Percentiles rank a stretch among this genome's conserved stretches.
Evolutionary conservation across 1,140 invertebrate genomes (phyloP).

Genomic region (Polypedilum vanderplanki): DNA sequence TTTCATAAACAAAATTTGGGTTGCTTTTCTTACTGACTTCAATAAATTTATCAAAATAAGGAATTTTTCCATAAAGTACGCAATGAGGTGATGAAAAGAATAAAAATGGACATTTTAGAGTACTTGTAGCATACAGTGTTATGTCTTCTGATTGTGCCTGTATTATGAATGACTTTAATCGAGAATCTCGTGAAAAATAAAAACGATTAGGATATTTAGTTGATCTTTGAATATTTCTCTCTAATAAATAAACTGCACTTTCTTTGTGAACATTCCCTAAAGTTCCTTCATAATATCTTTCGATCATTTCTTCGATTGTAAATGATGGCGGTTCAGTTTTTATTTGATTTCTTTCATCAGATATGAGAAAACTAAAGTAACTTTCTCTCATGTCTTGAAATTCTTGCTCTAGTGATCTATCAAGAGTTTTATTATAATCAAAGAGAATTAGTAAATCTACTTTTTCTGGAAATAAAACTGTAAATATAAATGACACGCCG

Average conservation of each 20-base stretch:
- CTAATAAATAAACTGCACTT: conserved; percentile 49
- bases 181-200: conserved; percentile 49
- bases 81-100: conserved; percentile 49
- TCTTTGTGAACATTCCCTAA: conserved; percentile 48
- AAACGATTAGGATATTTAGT: conserved; percentile 46
- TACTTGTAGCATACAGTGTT: conserved; percentile 41
- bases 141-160: conserved; percentile 44
- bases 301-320: conserved; percentile 47
- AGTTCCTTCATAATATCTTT: conserved; percentile 45
- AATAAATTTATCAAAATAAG: conserved; percentile 46
- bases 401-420: conserved; percentile 32
- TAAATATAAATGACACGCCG: conserved; percentile 47
- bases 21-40: conserved; percentile 47
- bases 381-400: conserved; percentile 47
- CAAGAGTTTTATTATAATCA: conserved; percentile 55
- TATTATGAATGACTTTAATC: conserved; percentile 45
- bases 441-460: conserved; percentile 52
- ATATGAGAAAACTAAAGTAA: conserved; percentile 43
- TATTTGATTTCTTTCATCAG: conserved; percentile 39
- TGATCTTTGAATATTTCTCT: conserved; percentile 47
- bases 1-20: conserved; percentile 49
- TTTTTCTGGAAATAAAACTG: conserved; percentile 48
- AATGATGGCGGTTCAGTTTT: conserved; percentile 48
- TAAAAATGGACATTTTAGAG: conserved; percentile 46
- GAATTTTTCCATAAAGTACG: conserved; percentile 45